Evolutionary conservation across 2,797 vertebrate genomes (phyloP).

Genomic region (Phalloptychus januarius): DNA sequence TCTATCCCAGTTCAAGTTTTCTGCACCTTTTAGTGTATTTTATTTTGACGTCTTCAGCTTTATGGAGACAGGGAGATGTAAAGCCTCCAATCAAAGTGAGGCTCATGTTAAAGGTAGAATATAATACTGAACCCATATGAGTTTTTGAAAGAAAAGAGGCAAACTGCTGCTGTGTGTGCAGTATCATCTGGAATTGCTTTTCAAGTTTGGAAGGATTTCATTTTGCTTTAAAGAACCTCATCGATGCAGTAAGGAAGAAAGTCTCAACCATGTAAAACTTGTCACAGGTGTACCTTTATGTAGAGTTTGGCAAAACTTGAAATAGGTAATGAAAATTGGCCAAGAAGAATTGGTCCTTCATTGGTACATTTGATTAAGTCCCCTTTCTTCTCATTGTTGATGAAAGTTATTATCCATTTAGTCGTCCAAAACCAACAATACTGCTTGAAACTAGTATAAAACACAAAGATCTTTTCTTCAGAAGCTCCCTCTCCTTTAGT

Average conservation of each 20-base stretch:
- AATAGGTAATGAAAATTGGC: background rate
- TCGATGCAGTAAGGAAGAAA: background rate
- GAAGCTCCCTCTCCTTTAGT: background rate
- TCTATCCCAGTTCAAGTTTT: no score
- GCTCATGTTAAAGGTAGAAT: background rate
- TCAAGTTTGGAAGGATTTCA: background rate
- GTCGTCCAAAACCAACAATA: background rate
- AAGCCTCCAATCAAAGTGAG: background rate
- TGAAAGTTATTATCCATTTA: no score
- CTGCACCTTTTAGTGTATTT: no score
- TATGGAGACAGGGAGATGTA: background rate
- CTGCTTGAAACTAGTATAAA: no score
- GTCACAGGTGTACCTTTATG: background rate
- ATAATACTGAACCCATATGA: background rate
- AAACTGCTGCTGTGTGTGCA: background rate
- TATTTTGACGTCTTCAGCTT: no score
- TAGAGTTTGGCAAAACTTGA: background rate
- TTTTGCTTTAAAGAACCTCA: background rate
- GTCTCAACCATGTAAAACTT: background rate
- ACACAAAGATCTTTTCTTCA: no score
- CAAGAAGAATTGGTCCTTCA: background rate
- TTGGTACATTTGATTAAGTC: background rate
- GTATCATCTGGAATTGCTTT: background rate
- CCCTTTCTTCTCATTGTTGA: background rate
- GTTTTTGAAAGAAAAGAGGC: background rate